phyloP scores from a whole-genome alignment of 1,140 invertebrate genomes.

The Drosophila funebris region DNA sequence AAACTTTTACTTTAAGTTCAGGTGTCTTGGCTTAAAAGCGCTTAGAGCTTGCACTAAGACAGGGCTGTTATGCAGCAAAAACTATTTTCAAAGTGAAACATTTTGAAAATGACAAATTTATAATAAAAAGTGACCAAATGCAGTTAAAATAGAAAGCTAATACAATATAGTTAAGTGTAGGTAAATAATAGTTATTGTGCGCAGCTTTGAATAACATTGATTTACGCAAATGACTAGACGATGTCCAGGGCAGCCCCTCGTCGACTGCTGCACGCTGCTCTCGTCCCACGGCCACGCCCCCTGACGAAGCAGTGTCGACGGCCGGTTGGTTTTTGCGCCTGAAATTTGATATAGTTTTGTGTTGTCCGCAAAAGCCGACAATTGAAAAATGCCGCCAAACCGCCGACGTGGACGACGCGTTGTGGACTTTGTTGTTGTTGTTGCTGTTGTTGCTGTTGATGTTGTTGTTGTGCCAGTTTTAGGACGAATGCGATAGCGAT shows the following conservation, averaged over 20 bases:
- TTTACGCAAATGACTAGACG: neutral
- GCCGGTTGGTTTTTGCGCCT: neutral
- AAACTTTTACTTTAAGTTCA: too few relatives aligned
- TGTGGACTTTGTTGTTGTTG: slow-evolving; percentile 37
- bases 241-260: slow-evolving; percentile 11
- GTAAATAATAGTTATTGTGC: too few relatives aligned
- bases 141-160: too few relatives aligned
- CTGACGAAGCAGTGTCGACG: neutral
- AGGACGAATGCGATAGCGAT: neutral
- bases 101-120: neutral
- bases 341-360: slow-evolving; percentile 75
- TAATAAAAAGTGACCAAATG: neutral
- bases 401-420: slow-evolving; percentile 48
- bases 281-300: too few relatives aligned
- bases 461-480: slow-evolving; percentile 4
- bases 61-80: slow-evolving; percentile 16
- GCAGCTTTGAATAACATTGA: too few relatives aligned
- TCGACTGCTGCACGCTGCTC: neutral
- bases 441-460: neutral
- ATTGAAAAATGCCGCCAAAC: slow-evolving; percentile 63
- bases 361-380: slow-evolving; percentile 76
- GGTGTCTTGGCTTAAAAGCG: too few relatives aligned
- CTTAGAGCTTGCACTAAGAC: neutral
- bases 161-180: too few relatives aligned
- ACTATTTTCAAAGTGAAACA: neutral